Conservation (phyloP, 2,888 invertebrate species). For the Lepidocyrtinus sp. region DNA sequence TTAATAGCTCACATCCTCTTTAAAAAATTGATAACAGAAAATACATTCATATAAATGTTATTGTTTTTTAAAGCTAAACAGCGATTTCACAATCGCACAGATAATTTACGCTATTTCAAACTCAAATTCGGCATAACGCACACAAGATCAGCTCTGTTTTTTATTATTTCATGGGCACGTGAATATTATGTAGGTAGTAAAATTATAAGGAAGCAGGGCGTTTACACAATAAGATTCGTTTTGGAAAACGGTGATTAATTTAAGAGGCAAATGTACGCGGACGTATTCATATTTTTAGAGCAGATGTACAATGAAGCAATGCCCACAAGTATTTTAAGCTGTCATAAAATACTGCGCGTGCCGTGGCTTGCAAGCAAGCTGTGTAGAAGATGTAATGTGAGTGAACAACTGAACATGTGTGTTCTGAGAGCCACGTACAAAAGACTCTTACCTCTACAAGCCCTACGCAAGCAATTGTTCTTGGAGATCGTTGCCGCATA, state of each 20-base stretch:
- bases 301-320: constrained; percentile 37
- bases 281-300: constrained; percentile 14
- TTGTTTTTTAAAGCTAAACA: too few species aligned
- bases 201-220: too few species aligned
- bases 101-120: too few species aligned
- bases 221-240: too few species aligned
- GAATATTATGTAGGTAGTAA: too few species aligned
- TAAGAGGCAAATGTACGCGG: not conserved
- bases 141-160: too few species aligned
- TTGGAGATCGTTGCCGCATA: not conserved
- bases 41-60: not conserved
- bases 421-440: constrained; percentile 7
- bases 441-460: not conserved
- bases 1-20: constrained; percentile 51
- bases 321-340: not conserved
- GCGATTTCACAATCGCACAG: not conserved
- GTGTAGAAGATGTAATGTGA: not conserved
- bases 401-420: not conserved
- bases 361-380: not conserved
- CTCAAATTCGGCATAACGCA: too few species aligned
- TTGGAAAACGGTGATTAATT: not conserved
- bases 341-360: not conserved
- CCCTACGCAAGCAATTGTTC: not conserved
- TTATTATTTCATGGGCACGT: too few species aligned
- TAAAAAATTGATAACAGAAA: not conserved